Percentiles rank a stretch among this genome's conserved stretches.
Evolutionary conservation across 2,113 vertebrate genomes (phyloP).

Genomic region (Grammomys dolichurus): DNA sequence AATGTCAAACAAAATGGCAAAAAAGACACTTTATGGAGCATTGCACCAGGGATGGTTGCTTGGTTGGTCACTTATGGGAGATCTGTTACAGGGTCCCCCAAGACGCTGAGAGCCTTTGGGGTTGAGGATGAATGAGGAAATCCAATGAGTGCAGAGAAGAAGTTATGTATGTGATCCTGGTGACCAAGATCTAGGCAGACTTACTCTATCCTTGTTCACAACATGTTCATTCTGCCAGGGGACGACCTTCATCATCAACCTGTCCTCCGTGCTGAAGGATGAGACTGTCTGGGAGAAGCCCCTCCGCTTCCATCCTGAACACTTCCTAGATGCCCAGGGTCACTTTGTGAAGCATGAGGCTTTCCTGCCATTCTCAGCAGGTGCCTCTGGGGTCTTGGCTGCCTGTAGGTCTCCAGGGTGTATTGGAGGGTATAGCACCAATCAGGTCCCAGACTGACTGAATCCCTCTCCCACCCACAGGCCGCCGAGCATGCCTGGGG

Average conservation of each 20-base stretch:
- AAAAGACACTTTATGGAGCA: neutral
- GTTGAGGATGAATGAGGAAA: too few relatives aligned
- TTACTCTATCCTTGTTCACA: fast-evolving
- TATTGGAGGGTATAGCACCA: fast-evolving
- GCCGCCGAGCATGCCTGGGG: conserved; percentile 81
- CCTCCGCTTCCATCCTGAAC: conserved; percentile 86
- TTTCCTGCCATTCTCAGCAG: conserved; percentile 92
- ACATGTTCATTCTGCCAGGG: conserved; percentile 81
- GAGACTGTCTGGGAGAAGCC: conserved; percentile 89
- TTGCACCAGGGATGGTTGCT: neutral
- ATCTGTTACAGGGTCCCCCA: fast-evolving
- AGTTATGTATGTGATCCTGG: fast-evolving
- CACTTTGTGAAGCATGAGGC: conserved; percentile 88
- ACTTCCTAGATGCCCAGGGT: conserved; percentile 89
- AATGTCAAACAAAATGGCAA: neutral
- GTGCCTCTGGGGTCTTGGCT: conserved; percentile 74
- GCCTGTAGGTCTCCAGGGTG: fast-evolving
- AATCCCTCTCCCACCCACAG: conserved; percentile 45
- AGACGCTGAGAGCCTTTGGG: fast-evolving
- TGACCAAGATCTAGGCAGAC: too few relatives aligned
- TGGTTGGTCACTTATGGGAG: neutral
- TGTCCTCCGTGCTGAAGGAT: conserved; percentile 90
- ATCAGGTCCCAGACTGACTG: neutral
- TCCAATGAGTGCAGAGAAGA: neutral
- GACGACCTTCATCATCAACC: conserved; percentile 85